These are phyloP conservation scores for Stichopus horrens DNA, from an alignment of 53 echinoderm and acorn worm species.

Conservation along the genomic window DNA sequence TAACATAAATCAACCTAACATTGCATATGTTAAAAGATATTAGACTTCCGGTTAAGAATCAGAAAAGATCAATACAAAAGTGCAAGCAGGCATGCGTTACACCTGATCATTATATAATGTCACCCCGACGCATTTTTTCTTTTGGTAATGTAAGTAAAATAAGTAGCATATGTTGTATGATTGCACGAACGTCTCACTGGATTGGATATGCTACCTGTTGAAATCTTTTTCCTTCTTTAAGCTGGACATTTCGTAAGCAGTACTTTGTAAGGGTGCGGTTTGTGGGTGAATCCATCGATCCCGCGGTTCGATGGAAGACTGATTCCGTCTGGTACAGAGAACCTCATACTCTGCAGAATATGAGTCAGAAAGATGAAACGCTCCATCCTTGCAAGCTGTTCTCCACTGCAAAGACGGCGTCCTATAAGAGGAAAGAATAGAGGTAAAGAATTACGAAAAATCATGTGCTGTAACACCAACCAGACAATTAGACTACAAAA, in stretches of 20 bases:
- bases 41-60: no score
- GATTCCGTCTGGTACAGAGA: constrained; percentile 5
- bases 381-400: constrained; percentile 26
- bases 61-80: no score
- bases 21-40: no score
- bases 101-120: no score
- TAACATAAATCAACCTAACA: no score
- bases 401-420: constrained; percentile 16
- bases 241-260: background rate
- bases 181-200: no score
- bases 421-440: background rate
- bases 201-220: no score
- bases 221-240: background rate
- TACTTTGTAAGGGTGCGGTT: constrained; percentile 6
- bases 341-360: background rate
- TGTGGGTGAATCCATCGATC: constrained; percentile 1
- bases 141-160: no score
- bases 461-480: background rate
- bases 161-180: no score
- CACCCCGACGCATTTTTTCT: no score
- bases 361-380: constrained; percentile 23
- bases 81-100: no score
- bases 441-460: no score
- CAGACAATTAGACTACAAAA: background rate
- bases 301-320: background rate